These are phyloP conservation scores for Phylloscopus trochilus DNA, from an alignment of 2,113 vertebrate genomes.

Conservation along the genomic window DNA sequence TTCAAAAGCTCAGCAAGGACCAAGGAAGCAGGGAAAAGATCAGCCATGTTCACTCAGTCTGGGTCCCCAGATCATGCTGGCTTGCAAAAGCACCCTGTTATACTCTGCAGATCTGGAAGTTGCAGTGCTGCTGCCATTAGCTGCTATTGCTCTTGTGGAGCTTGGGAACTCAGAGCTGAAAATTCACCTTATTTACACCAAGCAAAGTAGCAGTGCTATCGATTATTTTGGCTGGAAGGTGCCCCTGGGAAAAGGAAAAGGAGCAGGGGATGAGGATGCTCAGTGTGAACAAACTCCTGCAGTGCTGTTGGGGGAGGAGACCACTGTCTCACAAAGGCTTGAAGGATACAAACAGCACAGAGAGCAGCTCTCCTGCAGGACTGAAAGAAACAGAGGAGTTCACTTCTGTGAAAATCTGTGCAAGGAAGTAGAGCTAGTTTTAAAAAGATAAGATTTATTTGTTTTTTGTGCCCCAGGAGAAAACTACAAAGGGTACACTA, in stretches of 20 bases:
- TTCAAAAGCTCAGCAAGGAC: background rate
- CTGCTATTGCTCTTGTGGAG: constrained; percentile 15
- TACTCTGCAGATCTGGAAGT: background rate
- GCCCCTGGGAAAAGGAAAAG: background rate
- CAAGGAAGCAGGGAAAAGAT: background rate
- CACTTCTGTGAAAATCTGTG: background rate
- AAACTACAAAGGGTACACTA: background rate
- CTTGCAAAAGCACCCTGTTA: background rate
- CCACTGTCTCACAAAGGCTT: background rate
- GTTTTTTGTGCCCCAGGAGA: background rate
- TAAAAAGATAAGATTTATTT: background rate
- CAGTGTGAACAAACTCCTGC: background rate
- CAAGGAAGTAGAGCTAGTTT: background rate
- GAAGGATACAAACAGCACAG: background rate
- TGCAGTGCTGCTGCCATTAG: background rate
- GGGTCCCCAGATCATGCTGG: background rate
- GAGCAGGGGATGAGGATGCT: background rate
- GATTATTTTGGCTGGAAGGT: background rate
- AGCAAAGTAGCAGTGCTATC: background rate
- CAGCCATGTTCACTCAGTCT: background rate
- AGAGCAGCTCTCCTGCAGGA: background rate
- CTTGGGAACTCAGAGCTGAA: constrained; percentile 19
- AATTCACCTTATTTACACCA: constrained; percentile 44
- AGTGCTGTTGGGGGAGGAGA: background rate
- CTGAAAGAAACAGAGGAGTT: background rate